A percentile compares a stretch with the other conserved stretches of the same genome.
Conservation (phyloP, 2,888 invertebrate genomes). For the Lasioglossum figueresi region DNA sequence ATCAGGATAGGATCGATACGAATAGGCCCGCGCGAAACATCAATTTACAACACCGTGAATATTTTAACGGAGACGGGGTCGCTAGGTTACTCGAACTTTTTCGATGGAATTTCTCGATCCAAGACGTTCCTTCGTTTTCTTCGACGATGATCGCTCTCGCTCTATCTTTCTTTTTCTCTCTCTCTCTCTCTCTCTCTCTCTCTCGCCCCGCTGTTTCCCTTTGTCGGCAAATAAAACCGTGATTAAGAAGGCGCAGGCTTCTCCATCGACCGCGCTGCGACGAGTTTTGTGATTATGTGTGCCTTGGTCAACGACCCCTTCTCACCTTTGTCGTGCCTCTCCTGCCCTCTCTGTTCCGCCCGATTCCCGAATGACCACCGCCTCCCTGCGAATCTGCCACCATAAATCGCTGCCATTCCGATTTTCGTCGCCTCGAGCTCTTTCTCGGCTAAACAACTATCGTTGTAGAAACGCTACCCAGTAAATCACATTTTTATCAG, state of each 20-base stretch:
- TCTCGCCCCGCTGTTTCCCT: neutral
- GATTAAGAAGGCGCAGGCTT: conserved; percentile 26
- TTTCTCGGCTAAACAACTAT: neutral
- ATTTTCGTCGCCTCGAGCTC: neutral
- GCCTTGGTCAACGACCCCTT: conserved; percentile 20
- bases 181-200: too few relatives aligned
- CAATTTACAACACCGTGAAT: conserved; percentile 33
- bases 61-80: conserved; percentile 5
- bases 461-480: neutral
- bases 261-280: conserved; percentile 27
- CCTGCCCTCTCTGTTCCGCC: neutral
- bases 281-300: conserved; percentile 5
- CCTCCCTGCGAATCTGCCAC: neutral
- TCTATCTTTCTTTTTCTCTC: too few relatives aligned
- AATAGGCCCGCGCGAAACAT: neutral
- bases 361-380: neutral
- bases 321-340: neutral
- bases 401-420: neutral
- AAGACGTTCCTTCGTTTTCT: neutral
- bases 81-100: neutral
- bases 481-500: neutral
- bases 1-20: neutral
- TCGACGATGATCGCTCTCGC: neutral
- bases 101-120: neutral
- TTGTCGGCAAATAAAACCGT: conserved; percentile 29